Evolutionary conservation across 2,797 vertebrate species (phyloP).

Genomic region (Eidolon dupreanum): DNA sequence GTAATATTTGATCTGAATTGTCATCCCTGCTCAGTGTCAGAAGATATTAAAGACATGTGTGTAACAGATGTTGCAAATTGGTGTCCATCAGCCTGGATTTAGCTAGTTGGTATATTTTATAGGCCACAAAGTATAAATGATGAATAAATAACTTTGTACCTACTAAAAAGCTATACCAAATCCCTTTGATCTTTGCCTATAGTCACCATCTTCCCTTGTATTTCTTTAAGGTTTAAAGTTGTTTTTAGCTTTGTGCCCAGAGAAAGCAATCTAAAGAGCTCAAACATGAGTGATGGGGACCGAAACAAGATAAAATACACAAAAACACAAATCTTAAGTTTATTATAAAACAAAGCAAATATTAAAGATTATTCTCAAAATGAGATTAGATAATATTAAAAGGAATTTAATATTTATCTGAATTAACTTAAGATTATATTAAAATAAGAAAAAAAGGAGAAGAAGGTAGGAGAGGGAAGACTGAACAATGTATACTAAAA

Average conservation of each 20-base stretch:
- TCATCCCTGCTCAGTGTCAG: neutral
- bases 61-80: neutral
- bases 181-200: neutral
- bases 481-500: neutral
- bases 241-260: neutral
- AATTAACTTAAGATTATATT: neutral
- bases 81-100: neutral
- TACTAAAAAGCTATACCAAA: neutral
- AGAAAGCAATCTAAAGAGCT: neutral
- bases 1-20: neutral
- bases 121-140: neutral
- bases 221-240: neutral
- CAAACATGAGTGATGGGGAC: neutral
- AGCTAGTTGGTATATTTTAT: neutral
- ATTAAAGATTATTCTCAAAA: neutral
- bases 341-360: neutral
- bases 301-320: neutral
- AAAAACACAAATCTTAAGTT: neutral
- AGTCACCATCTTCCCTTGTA: neutral
- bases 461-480: neutral
- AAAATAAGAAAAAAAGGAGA: neutral
- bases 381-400: neutral
- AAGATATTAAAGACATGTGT: neutral
- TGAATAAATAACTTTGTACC: neutral
- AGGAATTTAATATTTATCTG: neutral